Evolutionary conservation across 2,113 vertebrate genomes (phyloP).

Genomic region (Syngnathus floridae): DNA sequence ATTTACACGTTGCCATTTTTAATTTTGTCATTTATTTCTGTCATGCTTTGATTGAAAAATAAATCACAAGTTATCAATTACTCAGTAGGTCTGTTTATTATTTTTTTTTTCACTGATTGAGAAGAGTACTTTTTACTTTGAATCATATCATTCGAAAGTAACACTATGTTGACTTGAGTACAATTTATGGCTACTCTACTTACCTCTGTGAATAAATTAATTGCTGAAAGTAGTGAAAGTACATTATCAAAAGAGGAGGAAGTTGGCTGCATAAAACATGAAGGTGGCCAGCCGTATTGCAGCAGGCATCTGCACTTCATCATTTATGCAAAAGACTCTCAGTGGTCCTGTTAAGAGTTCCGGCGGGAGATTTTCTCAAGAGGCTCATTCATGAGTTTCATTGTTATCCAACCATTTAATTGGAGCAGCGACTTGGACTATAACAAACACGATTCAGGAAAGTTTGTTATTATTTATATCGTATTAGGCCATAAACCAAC

Average conservation of each 20-base stretch:
- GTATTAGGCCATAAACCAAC: too few relatives aligned
- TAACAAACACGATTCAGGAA: background rate
- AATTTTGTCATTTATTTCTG: too few relatives aligned
- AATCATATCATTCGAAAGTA: background rate
- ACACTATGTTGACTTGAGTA: background rate
- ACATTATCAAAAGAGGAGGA: conserved; percentile 31
- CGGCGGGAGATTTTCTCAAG: conserved; percentile 38
- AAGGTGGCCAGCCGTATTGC: conserved; percentile 42
- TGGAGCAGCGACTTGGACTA: conserved; percentile 26
- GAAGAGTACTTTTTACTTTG: too few relatives aligned
- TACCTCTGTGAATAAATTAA: background rate
- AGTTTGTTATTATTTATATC: too few relatives aligned
- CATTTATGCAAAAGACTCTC: conserved; percentile 52
- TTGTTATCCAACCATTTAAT: conserved; percentile 40
- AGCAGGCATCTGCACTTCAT: conserved; percentile 58
- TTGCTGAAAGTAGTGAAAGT: conserved; percentile 17
- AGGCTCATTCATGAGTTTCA: conserved; percentile 30
- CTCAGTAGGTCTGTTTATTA: too few relatives aligned
- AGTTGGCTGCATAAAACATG: conserved; percentile 55
- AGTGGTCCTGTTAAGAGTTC: conserved; percentile 40
- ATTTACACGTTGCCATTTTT: too few relatives aligned
- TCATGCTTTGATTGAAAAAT: too few relatives aligned
- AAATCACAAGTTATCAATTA: too few relatives aligned
- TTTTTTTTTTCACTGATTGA: too few relatives aligned
- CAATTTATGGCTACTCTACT: background rate